Evolutionary conservation across 2,113 vertebrate species (phyloP).

Genomic region (Elgaria multicarinata): DNA sequence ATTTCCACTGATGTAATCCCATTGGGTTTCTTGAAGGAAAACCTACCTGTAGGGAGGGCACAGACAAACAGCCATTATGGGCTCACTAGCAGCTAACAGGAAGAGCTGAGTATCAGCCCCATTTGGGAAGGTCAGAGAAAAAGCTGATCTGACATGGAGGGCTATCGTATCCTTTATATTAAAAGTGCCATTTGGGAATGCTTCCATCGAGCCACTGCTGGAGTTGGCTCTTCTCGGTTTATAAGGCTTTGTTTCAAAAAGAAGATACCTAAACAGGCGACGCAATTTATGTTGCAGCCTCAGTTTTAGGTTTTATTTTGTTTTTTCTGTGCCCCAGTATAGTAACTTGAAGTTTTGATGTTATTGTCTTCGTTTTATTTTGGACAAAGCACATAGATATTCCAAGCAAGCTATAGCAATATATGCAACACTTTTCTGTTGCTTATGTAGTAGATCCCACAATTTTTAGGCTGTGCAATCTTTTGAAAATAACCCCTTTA

Average conservation of each 20-base stretch:
- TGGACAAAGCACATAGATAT: conserved; percentile 10
- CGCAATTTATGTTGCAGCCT: conserved; percentile 49
- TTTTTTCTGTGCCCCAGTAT: conserved; percentile 40
- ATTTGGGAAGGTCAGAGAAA: conserved; percentile 58
- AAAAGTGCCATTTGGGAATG: conserved; percentile 41
- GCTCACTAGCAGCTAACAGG: conserved; percentile 46
- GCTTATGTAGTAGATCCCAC: background rate
- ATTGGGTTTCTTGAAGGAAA: conserved; percentile 60
- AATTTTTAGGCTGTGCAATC: background rate
- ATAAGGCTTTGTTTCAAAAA: conserved; percentile 32
- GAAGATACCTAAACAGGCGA: background rate
- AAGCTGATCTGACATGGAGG: conserved; percentile 57
- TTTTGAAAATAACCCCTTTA: background rate
- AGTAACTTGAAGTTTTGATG: conserved; percentile 27
- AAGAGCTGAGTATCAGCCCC: conserved; percentile 48
- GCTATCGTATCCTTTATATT: conserved; percentile 2
- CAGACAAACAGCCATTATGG: conserved; percentile 58
- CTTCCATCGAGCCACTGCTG: conserved; percentile 38
- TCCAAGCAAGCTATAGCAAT: conserved; percentile 21
- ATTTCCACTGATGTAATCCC: conserved; percentile 40
- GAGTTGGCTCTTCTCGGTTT: conserved; percentile 41
- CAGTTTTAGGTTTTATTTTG: conserved; percentile 31
- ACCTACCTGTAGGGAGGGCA: conserved; percentile 52
- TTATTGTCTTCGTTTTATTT: background rate
- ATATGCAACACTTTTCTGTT: background rate